A percentile compares a stretch with the other conserved stretches of the same genome.
Conservation (phyloP, 2,888 invertebrate species). For the Sthenelais limicola region DNA sequence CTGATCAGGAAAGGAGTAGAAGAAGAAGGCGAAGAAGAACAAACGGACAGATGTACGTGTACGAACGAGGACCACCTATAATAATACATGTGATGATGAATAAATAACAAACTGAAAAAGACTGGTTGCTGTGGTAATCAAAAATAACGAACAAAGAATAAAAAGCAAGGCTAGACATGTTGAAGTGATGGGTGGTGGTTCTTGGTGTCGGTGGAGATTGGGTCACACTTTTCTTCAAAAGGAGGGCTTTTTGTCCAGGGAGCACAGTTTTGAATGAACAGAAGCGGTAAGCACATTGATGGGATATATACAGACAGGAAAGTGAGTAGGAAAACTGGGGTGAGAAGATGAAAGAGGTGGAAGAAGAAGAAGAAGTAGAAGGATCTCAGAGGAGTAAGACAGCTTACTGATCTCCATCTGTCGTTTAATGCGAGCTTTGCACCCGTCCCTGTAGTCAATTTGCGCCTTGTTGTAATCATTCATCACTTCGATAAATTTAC, state of each 20-base stretch:
- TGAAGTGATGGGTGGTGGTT: too few species aligned
- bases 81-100: neutral
- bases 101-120: neutral
- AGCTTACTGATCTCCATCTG: constrained; percentile 72
- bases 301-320: constrained; percentile 6
- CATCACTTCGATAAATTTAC: constrained; percentile 72
- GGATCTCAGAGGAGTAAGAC: constrained; percentile 32
- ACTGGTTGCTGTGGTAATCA: too few species aligned
- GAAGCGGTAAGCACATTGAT: too few species aligned
- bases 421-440: constrained; percentile 70
- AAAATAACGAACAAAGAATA: too few species aligned
- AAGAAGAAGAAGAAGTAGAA: constrained; percentile 3
- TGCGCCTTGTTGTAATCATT: constrained; percentile 71
- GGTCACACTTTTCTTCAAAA: too few species aligned
- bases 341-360: neutral
- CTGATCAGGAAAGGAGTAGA: neutral
- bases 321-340: neutral
- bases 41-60: constrained; percentile 16
- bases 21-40: constrained; percentile 9
- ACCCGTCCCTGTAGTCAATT: constrained; percentile 71
- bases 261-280: too few species aligned
- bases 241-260: too few species aligned
- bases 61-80: neutral
- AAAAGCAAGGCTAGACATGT: too few species aligned
- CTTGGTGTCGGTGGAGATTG: too few species aligned